Base-by-base conservation (phyloP, 2,797 vertebrate species). In the Erethizon dorsatum region DNA sequence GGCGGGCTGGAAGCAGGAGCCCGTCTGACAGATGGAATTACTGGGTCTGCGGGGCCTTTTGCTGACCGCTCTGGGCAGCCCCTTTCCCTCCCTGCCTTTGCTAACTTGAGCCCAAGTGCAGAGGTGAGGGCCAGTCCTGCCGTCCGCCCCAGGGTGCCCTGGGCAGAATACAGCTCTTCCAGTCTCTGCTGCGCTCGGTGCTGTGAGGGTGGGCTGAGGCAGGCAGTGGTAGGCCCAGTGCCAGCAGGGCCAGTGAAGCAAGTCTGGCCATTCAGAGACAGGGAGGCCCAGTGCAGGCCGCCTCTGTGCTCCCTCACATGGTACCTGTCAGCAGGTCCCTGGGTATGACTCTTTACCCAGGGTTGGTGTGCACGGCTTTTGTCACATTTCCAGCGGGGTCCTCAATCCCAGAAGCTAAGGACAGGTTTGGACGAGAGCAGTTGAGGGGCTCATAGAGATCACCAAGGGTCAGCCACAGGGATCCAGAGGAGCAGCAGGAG, bases 11-110 rank as follows among this genome's bases (percentile, higher is more conserved):
- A 87, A 77, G 78, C 78, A 65, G 33, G 59, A 52, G 28, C 79
- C 57, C 47, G 24, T 59, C 45, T 95, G 95, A 82, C 47, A 94
- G 88, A 92, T 57, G 26, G 82, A 94, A 87, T 96, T 63, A 69
- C 63, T 47, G 57, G 71, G 86, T 91, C 26, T 52, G 52, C 28
- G 82, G n/a, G 45, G n/a, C 41, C 45, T 88, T 95, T 52, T 93
- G 96, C 90, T 91, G 91, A 78, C 20, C 12, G n/a, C 15, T 18
- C 15, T 69, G 67, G n/a, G 71, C 24, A 45, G 71, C 41, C 10
- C 12, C 10, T 26, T 0, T 73, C 22, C 7, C 5, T 33, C 31
- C 2, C 50, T 91, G 57, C 71, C 71, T 93, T 41, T 71, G 90
- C 52, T 83, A 52, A 85, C 26, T 79, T 5, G 5, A n/a, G 33